These are phyloP conservation scores for Aplocera efformata DNA, from an alignment of 2,888 invertebrate genomes.

Conservation along the genomic window DNA sequence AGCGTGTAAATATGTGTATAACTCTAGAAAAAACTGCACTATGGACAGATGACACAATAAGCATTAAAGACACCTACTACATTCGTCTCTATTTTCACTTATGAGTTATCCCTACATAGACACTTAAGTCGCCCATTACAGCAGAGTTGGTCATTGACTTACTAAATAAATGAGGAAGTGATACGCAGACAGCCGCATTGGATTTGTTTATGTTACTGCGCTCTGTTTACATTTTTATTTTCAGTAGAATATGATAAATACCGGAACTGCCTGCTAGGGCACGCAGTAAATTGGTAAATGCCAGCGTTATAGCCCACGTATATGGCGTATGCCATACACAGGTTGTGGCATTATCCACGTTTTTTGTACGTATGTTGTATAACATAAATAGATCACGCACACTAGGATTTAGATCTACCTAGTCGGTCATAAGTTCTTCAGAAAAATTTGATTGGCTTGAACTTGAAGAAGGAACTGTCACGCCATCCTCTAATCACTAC, in stretches of 20 bases:
- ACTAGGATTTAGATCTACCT: too few relatives aligned
- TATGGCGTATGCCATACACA: too few relatives aligned
- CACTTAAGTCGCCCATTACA: conserved; percentile 17
- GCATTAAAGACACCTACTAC: conserved; percentile 10
- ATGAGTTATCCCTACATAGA: conserved; percentile 13
- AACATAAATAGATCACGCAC: too few relatives aligned
- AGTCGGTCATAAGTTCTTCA: too few relatives aligned
- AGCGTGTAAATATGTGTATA: conserved; percentile 30
- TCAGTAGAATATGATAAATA: conserved; percentile 28
- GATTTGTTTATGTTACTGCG: conserved; percentile 54
- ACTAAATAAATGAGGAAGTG: conserved; percentile 61
- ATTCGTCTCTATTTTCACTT: conserved; percentile 20
- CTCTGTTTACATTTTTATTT: conserved; percentile 51
- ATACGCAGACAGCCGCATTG: conserved; percentile 45
- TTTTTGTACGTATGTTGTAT: too few relatives aligned
- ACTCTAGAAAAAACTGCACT: conserved; percentile 32
- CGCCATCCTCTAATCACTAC: too few relatives aligned
- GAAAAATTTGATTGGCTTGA: too few relatives aligned
- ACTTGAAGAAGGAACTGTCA: too few relatives aligned
- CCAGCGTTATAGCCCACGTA: too few relatives aligned
- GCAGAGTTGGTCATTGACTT: conserved; percentile 49
- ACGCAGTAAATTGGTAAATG: conserved; percentile 17
- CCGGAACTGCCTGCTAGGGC: conserved; percentile 25
- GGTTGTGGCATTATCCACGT: too few relatives aligned
- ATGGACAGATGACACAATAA: conserved; percentile 39